Evolutionary conservation across 1,140 invertebrate genomes (phyloP).

Genomic region (Homarus americanus): DNA sequence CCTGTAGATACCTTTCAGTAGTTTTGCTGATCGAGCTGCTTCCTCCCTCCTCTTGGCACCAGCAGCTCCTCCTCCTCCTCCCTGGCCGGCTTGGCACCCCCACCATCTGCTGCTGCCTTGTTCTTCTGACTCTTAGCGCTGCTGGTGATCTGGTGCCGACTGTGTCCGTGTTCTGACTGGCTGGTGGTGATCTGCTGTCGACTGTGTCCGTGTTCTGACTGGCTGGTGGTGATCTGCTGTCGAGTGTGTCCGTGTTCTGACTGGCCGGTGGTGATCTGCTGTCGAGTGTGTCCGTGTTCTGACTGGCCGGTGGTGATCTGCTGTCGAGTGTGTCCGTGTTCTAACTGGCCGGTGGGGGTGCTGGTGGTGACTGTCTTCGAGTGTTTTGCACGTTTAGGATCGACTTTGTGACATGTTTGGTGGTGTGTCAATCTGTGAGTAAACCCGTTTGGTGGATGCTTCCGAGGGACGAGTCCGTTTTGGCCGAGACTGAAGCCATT

Average conservation of each 20-base stretch:
- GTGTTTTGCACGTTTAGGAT: no score
- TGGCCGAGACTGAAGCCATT: neutral
- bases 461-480: neutral
- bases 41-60: neutral
- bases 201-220: neutral
- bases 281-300: no score
- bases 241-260: no score
- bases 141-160: no score
- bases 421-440: neutral
- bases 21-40: neutral
- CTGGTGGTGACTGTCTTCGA: no score
- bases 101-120: neutral
- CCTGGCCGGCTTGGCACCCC: neutral
- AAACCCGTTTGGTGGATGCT: neutral
- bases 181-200: neutral
- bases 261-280: no score
- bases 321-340: no score
- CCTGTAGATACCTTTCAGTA: slow-evolving; percentile 20
- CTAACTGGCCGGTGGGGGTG: no score
- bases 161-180: neutral
- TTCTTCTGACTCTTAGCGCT: neutral
- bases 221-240: neutral
- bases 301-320: neutral
- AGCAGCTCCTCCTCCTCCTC: neutral
- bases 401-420: neutral